phyloP scores from a whole-genome alignment of 2,797 vertebrate genomes.

The Anas flavirostris region DNA sequence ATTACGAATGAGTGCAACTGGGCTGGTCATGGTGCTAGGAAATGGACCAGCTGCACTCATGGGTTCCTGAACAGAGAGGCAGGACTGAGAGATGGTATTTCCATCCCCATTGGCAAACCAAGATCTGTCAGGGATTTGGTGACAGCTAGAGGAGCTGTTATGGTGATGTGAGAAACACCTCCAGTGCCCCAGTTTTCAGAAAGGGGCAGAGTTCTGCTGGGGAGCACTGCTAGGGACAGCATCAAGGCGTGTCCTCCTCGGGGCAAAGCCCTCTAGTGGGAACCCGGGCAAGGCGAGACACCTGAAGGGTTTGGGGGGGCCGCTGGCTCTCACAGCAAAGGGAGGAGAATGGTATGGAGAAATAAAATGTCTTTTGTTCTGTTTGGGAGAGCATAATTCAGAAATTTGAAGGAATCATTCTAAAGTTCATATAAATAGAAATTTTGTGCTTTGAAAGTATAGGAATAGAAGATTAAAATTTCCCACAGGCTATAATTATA shows the following conservation, averaged over 20 bases:
- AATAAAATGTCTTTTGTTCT: not conserved
- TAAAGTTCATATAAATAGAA: conserved; percentile 16
- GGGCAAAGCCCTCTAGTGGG: not conserved
- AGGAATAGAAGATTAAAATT: conserved; percentile 32
- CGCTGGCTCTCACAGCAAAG: not conserved
- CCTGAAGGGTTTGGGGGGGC: not conserved
- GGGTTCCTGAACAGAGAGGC: not conserved
- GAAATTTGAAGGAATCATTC: not conserved
- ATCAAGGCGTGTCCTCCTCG: not conserved
- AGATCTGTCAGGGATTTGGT: not conserved
- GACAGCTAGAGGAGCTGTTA: not conserved
- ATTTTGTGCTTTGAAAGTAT: conserved; percentile 25
- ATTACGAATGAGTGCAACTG: not conserved
- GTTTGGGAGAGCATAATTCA: not conserved
- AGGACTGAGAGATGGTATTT: not conserved
- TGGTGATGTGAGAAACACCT: not conserved
- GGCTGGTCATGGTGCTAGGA: not conserved
- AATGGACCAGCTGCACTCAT: not conserved
- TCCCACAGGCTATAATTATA: conserved; percentile 6
- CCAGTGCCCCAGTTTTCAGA: not conserved
- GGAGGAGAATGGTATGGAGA: not conserved
- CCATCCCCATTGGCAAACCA: not conserved
- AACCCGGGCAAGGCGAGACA: not conserved
- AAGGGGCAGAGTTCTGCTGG: not conserved
- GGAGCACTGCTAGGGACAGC: not conserved